Conservation (phyloP, 2,797 vertebrate species). For the Clarias platycephalus region DNA sequence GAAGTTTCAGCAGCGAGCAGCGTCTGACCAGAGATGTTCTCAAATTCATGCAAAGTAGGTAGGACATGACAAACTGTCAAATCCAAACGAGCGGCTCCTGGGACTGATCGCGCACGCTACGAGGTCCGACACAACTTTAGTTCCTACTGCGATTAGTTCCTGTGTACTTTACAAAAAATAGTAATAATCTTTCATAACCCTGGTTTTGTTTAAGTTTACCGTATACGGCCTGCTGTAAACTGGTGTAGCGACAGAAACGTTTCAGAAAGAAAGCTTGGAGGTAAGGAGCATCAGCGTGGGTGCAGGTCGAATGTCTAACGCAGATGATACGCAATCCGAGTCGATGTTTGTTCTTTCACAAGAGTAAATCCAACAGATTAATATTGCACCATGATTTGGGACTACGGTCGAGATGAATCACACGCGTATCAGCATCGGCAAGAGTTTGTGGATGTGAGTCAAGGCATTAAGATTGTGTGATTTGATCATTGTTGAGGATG, state of each 20-base stretch:
- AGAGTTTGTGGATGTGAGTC: not conserved
- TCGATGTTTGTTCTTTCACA: not conserved
- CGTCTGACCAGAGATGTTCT: not conserved
- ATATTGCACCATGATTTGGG: not conserved
- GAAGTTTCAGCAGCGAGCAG: not conserved
- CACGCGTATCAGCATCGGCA: not conserved
- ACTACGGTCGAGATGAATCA: not conserved
- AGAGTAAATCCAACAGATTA: not conserved
- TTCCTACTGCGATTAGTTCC: not conserved
- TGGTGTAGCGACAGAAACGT: not conserved
- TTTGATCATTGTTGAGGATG: not conserved
- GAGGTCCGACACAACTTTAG: not conserved
- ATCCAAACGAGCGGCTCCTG: not conserved
- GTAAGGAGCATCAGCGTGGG: not conserved
- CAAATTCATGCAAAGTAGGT: not conserved
- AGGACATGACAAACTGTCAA: not conserved
- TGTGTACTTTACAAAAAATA: not conserved
- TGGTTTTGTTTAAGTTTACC: not conserved
- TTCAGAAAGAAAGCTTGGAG: not conserved
- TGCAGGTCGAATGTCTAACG: not conserved
- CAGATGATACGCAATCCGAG: no score
- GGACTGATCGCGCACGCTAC: not conserved
- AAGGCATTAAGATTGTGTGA: not conserved
- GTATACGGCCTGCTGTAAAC: not conserved
- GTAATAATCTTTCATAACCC: not conserved